Evolutionary conservation across 2,888 invertebrate species (phyloP), one percentile per base, ranked within the genome.

Genomic region (Taenaris catops): DNA sequence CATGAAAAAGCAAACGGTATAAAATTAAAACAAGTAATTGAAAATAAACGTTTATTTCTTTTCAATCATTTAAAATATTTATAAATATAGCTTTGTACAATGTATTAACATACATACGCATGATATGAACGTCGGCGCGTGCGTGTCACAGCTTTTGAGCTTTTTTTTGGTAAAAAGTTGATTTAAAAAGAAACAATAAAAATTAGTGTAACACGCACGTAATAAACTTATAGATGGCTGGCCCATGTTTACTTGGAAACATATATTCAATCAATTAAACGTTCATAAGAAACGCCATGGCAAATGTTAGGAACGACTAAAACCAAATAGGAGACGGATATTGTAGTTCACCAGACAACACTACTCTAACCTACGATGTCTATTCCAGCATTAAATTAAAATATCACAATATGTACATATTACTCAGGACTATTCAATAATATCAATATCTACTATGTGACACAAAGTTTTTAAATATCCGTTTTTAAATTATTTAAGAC

Each of bases 1-100:
- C n/a, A n/a, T n/a, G n/a, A n/a, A n/a, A n/a, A n/a, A n/a, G n/a
- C n/a, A n/a, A n/a, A n/a, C n/a, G n/a, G n/a, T n/a, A n/a, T n/a
- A n/a, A n/a, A n/a, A n/a, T n/a, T n/a, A n/a, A n/a, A n/a, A n/a
- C n/a, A n/a, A 34, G 21, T 38, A 35, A 44, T 73, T 80, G 72
- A 83, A 79, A 83, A 83, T 83, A 84, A 74, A 71, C 73, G 67
- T 83, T 84, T 86, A 84, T 79, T 84, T 57, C n/a, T n/a, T 76
- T 80, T 84, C 80, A 83, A 83, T 83, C 78, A 72, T 73, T 81
- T 61, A 76, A 78, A 75, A 78, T 80, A 73, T 74, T 75, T 63
- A 83, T 81, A 84, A 81, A 83, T 84, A 84, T 79, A 75, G 68
- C 73, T 81, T 84, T 86, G 84, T 86, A 86, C 86, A 84, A 74